These are phyloP conservation scores for Neomicropteryx cornuta DNA, from an alignment of 1,140 invertebrate genomes.

Conservation along the genomic window DNA sequence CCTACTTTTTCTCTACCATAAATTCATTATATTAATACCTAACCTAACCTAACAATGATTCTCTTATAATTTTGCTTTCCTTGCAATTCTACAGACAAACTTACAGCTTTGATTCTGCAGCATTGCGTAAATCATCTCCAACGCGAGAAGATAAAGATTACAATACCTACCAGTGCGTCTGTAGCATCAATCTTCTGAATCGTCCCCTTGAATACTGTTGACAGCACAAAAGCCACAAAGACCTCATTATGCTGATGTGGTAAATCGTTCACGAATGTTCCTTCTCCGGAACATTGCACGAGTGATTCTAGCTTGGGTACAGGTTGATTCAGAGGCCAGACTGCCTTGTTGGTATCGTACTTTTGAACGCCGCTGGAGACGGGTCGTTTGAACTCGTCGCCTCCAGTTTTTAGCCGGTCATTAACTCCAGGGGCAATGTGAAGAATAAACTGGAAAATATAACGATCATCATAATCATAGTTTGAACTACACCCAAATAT, in stretches of 20 bases:
- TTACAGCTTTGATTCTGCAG: neutral
- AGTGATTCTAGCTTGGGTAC: slow-evolving; percentile 55
- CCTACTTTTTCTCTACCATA: too few species aligned
- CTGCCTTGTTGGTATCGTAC: slow-evolving; percentile 47
- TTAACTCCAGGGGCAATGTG: slow-evolving; percentile 28
- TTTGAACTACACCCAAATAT: too few species aligned
- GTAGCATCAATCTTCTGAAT: slow-evolving; percentile 44
- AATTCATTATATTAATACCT: neutral
- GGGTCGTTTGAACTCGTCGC: slow-evolving; percentile 35
- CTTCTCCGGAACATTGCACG: slow-evolving; percentile 46
- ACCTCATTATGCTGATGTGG: slow-evolving; percentile 39
- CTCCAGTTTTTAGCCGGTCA: slow-evolving; percentile 32
- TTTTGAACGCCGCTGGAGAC: slow-evolving; percentile 51
- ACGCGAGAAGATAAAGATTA: neutral
- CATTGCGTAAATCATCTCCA: neutral
- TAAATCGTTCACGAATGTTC: slow-evolving; percentile 49
- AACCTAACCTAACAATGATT: neutral
- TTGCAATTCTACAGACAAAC: neutral
- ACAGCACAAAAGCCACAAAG: slow-evolving; percentile 45
- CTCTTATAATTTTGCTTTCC: neutral
- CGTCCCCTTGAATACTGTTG: slow-evolving; percentile 15
- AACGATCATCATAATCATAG: too few species aligned
- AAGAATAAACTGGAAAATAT: slow-evolving; percentile 33
- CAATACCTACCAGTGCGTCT: slow-evolving; percentile 43
- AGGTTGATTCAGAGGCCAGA: slow-evolving; percentile 61